phyloP scores from a whole-genome alignment of 2,797 vertebrate species.

The Acanthurus lineatus region DNA sequence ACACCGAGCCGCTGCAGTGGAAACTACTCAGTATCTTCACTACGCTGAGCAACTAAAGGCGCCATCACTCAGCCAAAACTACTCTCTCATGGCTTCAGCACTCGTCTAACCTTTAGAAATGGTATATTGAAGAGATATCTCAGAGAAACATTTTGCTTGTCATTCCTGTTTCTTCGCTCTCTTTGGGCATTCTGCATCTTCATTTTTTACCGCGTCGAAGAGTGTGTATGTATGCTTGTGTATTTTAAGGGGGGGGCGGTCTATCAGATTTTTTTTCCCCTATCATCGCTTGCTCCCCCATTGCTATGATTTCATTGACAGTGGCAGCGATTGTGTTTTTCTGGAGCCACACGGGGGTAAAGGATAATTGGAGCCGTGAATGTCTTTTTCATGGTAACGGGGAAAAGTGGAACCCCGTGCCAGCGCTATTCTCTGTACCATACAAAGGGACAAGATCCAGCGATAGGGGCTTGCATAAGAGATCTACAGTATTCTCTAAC shows the following conservation, averaged over 20 bases:
- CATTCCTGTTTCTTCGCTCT: constrained; percentile 56
- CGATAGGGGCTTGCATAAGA: constrained; percentile 60
- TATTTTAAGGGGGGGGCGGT: neutral
- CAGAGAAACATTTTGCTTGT: constrained; percentile 69
- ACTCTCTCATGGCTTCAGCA: constrained; percentile 54
- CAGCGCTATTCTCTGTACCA: constrained; percentile 55
- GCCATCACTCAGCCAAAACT: constrained; percentile 48
- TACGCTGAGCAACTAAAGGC: constrained; percentile 38
- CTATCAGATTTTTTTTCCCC: constrained; percentile 34
- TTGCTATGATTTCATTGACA: constrained; percentile 69
- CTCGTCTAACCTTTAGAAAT: constrained; percentile 66
- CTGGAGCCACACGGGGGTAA: constrained; percentile 60
- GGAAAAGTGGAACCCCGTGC: constrained; percentile 60
- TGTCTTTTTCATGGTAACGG: constrained; percentile 70
- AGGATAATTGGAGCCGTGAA: constrained; percentile 77
- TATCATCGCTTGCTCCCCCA: constrained; percentile 53
- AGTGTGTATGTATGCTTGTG: neutral
- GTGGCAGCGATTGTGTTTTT: constrained; percentile 68
- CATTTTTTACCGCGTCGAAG: constrained; percentile 30
- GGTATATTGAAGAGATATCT: constrained; percentile 68
- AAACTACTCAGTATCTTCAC: constrained; percentile 15
- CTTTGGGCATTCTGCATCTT: constrained; percentile 49
- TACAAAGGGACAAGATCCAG: constrained; percentile 65
- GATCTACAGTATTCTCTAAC: constrained; percentile 70
- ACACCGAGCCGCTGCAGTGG: constrained; percentile 15